These are phyloP conservation scores for Lissocephala sabroskyi DNA, from an alignment of 2,888 invertebrate genomes.

Conservation along the genomic window DNA sequence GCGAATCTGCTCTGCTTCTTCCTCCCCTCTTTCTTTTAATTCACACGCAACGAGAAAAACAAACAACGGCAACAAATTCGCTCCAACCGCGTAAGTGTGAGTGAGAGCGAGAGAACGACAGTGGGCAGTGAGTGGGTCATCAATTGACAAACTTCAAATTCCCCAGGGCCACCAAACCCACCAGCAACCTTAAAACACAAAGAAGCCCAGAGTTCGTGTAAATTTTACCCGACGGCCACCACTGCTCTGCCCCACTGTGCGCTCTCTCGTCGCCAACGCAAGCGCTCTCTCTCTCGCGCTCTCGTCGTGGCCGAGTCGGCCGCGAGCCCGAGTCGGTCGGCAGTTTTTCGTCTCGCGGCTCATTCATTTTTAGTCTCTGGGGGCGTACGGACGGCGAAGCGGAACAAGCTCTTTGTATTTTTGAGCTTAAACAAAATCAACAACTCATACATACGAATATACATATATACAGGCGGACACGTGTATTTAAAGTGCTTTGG, in stretches of 20 bases:
- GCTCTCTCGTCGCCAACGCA: not conserved
- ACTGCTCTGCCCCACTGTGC: not conserved
- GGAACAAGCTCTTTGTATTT: slow-evolving; percentile 12
- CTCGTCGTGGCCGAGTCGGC: not conserved
- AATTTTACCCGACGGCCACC: too few relatives aligned
- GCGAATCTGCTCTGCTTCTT: slow-evolving; percentile 19
- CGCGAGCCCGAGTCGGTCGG: not conserved
- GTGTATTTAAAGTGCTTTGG: slow-evolving; percentile 24
- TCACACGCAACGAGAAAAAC: too few relatives aligned
- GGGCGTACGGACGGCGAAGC: slow-evolving; percentile 47
- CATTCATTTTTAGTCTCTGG: slow-evolving; percentile 70
- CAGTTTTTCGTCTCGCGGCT: slow-evolving; percentile 23
- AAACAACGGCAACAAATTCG: too few relatives aligned
- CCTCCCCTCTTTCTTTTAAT: slow-evolving; percentile 5
- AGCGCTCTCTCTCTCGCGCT: not conserved
- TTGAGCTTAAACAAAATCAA: slow-evolving; percentile 18
- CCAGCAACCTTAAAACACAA: too few relatives aligned
- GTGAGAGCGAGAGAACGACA: too few relatives aligned
- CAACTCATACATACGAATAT: slow-evolving; percentile 33
- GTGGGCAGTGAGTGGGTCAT: too few relatives aligned
- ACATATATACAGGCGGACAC: slow-evolving; percentile 29
- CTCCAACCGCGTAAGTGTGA: too few relatives aligned
- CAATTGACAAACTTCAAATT: too few relatives aligned
- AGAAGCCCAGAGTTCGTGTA: too few relatives aligned
- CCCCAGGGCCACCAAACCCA: too few relatives aligned